Conservation (phyloP, 2,797 vertebrate genomes). For the Phoebastria nigripes region DNA sequence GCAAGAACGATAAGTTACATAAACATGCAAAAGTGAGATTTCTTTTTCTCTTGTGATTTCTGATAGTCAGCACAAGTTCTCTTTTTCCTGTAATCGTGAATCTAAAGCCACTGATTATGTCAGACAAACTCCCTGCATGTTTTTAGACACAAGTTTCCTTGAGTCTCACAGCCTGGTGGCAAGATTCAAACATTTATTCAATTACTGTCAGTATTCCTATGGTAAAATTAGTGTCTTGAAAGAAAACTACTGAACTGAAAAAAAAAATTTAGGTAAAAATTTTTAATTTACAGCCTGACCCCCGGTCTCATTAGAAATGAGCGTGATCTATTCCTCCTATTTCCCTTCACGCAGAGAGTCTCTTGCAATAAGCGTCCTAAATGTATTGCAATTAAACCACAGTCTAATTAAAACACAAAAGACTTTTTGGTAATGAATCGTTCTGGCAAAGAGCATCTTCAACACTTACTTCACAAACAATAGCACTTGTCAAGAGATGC, state of each 20-base stretch:
- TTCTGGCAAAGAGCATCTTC: not conserved
- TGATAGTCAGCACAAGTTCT: constrained; percentile 9
- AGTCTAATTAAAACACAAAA: constrained; percentile 41
- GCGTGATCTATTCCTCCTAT: not conserved
- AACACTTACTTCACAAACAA: constrained; percentile 10
- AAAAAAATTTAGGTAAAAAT: not conserved
- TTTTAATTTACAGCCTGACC: not conserved
- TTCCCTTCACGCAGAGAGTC: not conserved
- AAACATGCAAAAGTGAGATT: not conserved
- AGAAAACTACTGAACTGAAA: not conserved
- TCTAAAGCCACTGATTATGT: not conserved
- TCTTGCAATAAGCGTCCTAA: not conserved
- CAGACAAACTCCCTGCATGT: not conserved
- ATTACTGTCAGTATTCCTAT: not conserved
- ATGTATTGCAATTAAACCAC: not conserved
- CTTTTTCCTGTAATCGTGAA: constrained; percentile 18
- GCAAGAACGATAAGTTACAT: not conserved
- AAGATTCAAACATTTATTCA: constrained; percentile 57
- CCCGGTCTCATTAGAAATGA: not conserved
- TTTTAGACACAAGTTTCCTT: not conserved
- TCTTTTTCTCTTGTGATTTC: not conserved
- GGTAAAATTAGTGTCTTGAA: constrained; percentile 2
- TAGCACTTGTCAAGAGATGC: not conserved
- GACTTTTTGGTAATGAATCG: constrained; percentile 7
- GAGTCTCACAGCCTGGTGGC: constrained; percentile 34